Base-by-base conservation (phyloP, 2,888 invertebrate species). In the Oxyteleia sp. region DNA sequence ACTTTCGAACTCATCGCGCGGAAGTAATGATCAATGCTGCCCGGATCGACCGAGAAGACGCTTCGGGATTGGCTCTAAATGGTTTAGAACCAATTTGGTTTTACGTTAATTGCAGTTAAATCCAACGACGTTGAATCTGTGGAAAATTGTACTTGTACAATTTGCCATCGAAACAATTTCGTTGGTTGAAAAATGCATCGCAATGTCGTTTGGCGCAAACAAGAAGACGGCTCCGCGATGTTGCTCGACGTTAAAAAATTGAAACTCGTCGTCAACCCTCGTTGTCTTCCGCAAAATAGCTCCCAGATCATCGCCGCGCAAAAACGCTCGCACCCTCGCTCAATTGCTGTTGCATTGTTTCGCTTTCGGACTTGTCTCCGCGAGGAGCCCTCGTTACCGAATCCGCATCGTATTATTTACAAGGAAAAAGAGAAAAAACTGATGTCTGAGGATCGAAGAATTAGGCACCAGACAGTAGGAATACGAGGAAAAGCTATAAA, bases 381-480 rank as follows among this genome's bases (percentile, higher is more conserved):
- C 20, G 29, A 59, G 59, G 76, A 59, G 68, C 29, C 41, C 74
- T 66, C 76, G 64, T 76, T 76, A 59, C 51, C 68, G 76, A 45
- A 61, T 59, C 43, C 64, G 57, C 76, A 49, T 76, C 51, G 76
- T 68, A 23, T 63, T 71, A 71, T 84, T 59, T 75, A 75, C 75
- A 80, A 49, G 75, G 57, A 51, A 66, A 68, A 69, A 47, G 75
- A 55, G 69, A 51, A 75, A 71, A 66, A 84, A 81, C 83, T 76
- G 80, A 84, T 81, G 80, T 84, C 80, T 72, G 72, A 76, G 68
- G 80, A 57, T 75, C 72, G 71, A 59, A 80, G 84, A 84, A 76
- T 84, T 81, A 84, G 84, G 84, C 84, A 81, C 84, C 84, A 76
- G 84, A 84, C 69, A 76, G 84, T 81, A 84, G 80, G 80, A 84